phyloP scores from a whole-genome alignment of 2,113 vertebrate genomes.

The Sinocyclocheilus maitianheensis region DNA sequence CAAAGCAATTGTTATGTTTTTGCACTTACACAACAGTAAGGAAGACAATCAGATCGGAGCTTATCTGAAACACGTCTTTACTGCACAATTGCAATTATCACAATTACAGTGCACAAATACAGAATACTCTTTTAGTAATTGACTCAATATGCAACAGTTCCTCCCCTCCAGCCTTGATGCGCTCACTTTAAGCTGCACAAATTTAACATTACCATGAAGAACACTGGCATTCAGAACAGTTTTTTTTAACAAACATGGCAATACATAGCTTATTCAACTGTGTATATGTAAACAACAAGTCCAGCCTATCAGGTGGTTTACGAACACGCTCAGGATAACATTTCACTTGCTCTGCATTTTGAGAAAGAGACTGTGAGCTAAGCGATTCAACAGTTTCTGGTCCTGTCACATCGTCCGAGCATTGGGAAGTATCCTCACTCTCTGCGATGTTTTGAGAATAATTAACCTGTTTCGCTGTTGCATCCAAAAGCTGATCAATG shows the following conservation, averaged over 20 bases:
- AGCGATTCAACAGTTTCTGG: neutral
- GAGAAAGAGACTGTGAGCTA: too few species aligned
- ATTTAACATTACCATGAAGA: neutral
- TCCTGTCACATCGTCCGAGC: neutral
- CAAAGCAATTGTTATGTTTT: too few species aligned
- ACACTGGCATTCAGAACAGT: neutral
- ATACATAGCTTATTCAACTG: neutral
- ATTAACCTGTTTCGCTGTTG: neutral
- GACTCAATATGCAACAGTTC: neutral
- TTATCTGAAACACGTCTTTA: neutral
- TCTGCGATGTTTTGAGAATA: neutral
- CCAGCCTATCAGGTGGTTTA: neutral
- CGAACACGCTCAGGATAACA: neutral
- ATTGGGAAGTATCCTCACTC: neutral
- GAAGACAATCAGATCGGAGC: too few species aligned
- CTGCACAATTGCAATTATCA: neutral
- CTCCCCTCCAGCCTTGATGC: neutral
- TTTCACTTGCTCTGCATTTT: neutral
- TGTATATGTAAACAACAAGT: neutral
- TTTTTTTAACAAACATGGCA: neutral
- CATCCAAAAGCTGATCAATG: neutral
- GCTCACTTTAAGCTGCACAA: neutral
- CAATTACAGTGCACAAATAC: neutral
- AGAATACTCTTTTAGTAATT: neutral
- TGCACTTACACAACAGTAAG: too few species aligned